Percentiles rank a stretch among this genome's conserved stretches.
Conservation (phyloP, 2,888 invertebrate species). For the Leucophenga montana region DNA sequence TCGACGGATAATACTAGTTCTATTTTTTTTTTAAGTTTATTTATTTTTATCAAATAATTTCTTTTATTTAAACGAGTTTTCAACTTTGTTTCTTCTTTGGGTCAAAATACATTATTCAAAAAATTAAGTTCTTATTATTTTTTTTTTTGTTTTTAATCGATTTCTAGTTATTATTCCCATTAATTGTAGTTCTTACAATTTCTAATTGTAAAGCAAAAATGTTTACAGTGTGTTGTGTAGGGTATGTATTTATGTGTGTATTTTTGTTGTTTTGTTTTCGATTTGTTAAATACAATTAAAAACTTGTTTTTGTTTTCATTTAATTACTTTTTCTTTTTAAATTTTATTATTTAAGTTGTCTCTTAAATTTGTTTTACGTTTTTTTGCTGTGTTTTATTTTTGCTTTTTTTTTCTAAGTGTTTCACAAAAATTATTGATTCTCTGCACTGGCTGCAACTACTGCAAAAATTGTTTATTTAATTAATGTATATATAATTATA, state of each 20-base stretch:
- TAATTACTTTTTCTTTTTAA: slow-evolving; percentile 34
- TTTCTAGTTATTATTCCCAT: slow-evolving; percentile 35
- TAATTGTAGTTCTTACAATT: slow-evolving; percentile 56
- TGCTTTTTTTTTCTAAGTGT: neutral
- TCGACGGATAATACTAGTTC: no score
- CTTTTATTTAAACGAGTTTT: slow-evolving; percentile 12
- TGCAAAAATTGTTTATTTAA: slow-evolving; percentile 13
- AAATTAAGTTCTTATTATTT: slow-evolving; percentile 43
- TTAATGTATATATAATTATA: neutral
- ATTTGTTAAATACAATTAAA: slow-evolving; percentile 19
- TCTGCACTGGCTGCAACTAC: slow-evolving; percentile 22
- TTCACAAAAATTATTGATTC: slow-evolving; percentile 1
- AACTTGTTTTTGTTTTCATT: slow-evolving; percentile 47
- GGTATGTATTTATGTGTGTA: slow-evolving; percentile 27
- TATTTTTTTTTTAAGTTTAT: slow-evolving; percentile 11
- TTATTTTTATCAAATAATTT: slow-evolving; percentile 28
- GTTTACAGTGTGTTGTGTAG: slow-evolving; percentile 49
- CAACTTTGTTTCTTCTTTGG: slow-evolving; percentile 50
- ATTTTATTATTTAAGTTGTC: no score
- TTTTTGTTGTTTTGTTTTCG: slow-evolving; percentile 30
- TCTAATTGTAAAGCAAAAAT: slow-evolving; percentile 60
- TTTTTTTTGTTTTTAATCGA: slow-evolving; percentile 42
- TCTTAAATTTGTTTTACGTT: slow-evolving; percentile 40
- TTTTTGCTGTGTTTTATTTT: neutral
- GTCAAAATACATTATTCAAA: slow-evolving; percentile 62